Percentiles rank a stretch among this genome's conserved stretches.
Evolutionary conservation across 2,797 vertebrate genomes (phyloP).

Genomic region (Artibeus lituratus): DNA sequence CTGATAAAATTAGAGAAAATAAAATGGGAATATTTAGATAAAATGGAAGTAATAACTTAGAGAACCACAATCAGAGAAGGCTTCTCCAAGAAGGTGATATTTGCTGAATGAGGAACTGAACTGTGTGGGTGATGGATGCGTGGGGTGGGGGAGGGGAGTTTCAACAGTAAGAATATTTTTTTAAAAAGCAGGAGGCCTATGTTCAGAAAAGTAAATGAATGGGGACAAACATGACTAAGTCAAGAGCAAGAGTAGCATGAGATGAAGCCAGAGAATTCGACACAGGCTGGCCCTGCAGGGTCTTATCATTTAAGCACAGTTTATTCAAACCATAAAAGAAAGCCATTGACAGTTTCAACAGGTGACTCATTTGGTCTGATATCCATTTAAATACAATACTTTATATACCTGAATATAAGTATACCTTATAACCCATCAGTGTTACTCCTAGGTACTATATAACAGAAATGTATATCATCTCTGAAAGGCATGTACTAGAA

Average conservation of each 20-base stretch:
- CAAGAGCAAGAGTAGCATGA: not conserved
- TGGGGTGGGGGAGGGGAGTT: not conserved
- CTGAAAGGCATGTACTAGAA: not conserved
- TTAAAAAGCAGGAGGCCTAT: not conserved
- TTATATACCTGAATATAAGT: not conserved
- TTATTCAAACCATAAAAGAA: not conserved
- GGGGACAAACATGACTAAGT: not conserved
- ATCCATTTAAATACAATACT: not conserved
- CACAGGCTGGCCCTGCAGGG: not conserved
- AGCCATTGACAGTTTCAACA: not conserved
- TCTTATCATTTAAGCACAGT: not conserved
- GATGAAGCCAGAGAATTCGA: not conserved
- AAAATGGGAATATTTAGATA: not conserved
- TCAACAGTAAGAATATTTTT: not conserved
- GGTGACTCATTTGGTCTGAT: not conserved
- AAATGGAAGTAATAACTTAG: not conserved
- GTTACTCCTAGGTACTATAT: not conserved
- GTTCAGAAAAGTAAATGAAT: not conserved
- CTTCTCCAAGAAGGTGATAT: not conserved
- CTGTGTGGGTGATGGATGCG: too few relatives aligned
- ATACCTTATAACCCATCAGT: not conserved
- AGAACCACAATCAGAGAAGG: not conserved
- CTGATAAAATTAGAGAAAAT: not conserved
- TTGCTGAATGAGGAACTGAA: not conserved
- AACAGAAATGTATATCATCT: not conserved